A percentile compares a stretch with the other conserved stretches of the same genome.
These are phyloP conservation scores for Aegotheles bennettii DNA, from an alignment of 2,113 vertebrate genomes.

Conservation along the genomic window DNA sequence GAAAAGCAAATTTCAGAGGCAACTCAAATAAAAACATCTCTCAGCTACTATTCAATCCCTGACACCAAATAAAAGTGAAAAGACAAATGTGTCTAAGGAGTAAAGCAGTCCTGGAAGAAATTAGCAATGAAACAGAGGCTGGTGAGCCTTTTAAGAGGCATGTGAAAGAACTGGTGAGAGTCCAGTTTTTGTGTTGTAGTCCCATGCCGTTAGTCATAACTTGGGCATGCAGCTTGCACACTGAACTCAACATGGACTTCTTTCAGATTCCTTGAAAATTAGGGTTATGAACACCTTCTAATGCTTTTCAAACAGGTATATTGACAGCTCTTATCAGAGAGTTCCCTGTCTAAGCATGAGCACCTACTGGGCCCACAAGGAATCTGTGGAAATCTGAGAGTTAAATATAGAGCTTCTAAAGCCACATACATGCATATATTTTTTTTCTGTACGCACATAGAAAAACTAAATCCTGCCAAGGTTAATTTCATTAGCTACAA, in stretches of 20 bases:
- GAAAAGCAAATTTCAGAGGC: background rate
- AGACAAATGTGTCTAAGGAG: background rate
- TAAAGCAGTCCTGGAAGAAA: background rate
- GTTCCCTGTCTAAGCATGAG: background rate
- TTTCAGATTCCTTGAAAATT: background rate
- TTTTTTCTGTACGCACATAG: background rate
- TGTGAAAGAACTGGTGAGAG: background rate
- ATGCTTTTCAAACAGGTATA: background rate
- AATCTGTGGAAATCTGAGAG: background rate
- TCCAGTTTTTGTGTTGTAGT: background rate
- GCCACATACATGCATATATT: fast-evolving
- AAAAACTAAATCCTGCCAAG: background rate
- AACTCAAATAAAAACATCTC: background rate
- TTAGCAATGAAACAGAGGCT: background rate
- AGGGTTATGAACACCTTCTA: background rate
- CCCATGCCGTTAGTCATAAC: too few species aligned
- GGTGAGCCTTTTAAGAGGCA: background rate
- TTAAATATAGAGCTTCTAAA: background rate
- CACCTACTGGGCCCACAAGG: background rate
- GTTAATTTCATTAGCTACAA: background rate
- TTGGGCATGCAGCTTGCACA: background rate
- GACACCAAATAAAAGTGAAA: background rate
- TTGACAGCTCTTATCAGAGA: background rate
- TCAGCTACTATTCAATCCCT: background rate
- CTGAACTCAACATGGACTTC: background rate